These are phyloP conservation scores for Thomomys bottae DNA, from an alignment of 2,113 vertebrate genomes.

Conservation along the genomic window DNA sequence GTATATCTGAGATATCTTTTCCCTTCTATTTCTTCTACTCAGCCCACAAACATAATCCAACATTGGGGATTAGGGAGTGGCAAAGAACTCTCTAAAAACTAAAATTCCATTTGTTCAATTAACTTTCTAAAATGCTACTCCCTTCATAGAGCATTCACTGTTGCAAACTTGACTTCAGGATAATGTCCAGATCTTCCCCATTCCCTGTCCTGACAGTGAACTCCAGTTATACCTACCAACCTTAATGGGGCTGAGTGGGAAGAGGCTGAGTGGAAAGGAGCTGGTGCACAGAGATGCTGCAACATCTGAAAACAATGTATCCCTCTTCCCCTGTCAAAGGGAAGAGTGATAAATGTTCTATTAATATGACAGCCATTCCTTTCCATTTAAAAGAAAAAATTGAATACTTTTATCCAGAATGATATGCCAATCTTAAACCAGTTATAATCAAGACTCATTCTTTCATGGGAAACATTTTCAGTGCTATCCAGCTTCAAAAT, in stretches of 20 bases:
- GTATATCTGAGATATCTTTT: background rate
- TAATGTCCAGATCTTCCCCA: background rate
- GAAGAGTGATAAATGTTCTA: background rate
- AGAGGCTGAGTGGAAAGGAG: background rate
- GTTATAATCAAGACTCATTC: background rate
- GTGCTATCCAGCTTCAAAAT: background rate
- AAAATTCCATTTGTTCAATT: background rate
- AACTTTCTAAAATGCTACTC: background rate
- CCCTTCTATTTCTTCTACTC: background rate
- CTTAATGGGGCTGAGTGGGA: background rate
- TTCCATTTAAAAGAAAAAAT: constrained; percentile 3
- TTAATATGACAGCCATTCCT: background rate
- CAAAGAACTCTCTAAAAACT: background rate
- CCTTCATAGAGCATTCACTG: background rate
- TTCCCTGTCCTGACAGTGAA: background rate
- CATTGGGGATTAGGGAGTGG: background rate
- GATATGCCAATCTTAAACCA: background rate
- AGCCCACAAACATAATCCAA: background rate
- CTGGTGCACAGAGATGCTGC: background rate
- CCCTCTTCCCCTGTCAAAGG: background rate
- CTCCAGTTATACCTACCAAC: background rate
- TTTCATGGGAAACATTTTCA: background rate
- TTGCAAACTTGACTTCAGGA: background rate
- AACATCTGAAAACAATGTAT: accelerated
- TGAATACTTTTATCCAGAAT: background rate